Conservation (phyloP, 2,113 vertebrate genomes). For the Corydoras sp. region DNA sequence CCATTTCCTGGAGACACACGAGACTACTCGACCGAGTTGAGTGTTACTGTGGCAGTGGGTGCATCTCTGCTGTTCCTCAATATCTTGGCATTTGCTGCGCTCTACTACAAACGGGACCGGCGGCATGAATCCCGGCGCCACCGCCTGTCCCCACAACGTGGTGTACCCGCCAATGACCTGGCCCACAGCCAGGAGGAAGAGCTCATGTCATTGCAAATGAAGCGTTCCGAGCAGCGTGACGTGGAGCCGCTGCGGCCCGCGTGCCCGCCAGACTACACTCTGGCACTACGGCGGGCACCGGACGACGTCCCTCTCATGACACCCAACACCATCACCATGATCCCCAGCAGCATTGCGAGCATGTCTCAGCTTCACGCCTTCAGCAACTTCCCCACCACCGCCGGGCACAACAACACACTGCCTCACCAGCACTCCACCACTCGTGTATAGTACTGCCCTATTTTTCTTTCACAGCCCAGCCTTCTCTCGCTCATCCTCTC, state of each 20-base stretch:
- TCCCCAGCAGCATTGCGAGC: conserved; percentile 79
- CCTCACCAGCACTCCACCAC: conserved; percentile 90
- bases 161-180: conserved; percentile 74
- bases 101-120: conserved; percentile 90
- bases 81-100: conserved; percentile 86
- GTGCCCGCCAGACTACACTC: conserved; percentile 86
- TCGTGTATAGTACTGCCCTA: conserved; percentile 76
- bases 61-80: conserved; percentile 90
- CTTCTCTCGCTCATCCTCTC: conserved; percentile 38
- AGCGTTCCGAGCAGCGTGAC: conserved; percentile 77
- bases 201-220: conserved; percentile 87
- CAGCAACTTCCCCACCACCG: conserved; percentile 74
- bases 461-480: conserved; percentile 45
- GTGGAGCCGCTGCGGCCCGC: conserved; percentile 77
- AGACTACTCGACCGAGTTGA: conserved; percentile 87
- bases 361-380: conserved; percentile 85
- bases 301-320: conserved; percentile 85
- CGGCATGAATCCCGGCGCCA: conserved; percentile 79
- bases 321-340: conserved; percentile 88
- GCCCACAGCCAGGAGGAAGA: conserved; percentile 84
- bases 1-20: conserved; percentile 79
- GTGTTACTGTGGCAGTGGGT: conserved; percentile 84
- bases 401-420: conserved; percentile 82
- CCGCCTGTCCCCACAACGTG: conserved; percentile 77
- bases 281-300: conserved; percentile 82